Percentiles rank a stretch among this genome's conserved stretches.
These are phyloP conservation scores for Heliothis virescens DNA, from an alignment of 1,140 invertebrate species.

Conservation along the genomic window DNA sequence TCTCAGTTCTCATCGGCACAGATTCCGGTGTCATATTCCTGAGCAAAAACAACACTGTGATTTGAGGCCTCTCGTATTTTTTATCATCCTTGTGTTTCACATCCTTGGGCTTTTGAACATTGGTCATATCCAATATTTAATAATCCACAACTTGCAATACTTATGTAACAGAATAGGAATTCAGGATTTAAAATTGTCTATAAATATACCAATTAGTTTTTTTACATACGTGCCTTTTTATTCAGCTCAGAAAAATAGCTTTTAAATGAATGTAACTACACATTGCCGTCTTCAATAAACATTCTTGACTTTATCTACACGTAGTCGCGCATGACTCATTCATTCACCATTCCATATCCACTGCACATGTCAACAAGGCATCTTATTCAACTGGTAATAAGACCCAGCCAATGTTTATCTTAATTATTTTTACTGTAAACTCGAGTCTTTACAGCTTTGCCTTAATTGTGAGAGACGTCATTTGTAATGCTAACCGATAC, in stretches of 20 bases:
- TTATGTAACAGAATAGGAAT: neutral
- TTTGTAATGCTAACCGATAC: conserved; percentile 40
- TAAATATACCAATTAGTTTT: no score
- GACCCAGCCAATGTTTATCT: conserved; percentile 38
- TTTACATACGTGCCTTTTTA: neutral
- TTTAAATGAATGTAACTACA: neutral
- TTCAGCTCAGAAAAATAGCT: no score
- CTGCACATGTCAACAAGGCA: conserved; percentile 39
- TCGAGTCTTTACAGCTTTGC: conserved; percentile 32
- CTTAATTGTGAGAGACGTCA: conserved; percentile 39
- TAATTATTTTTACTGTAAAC: conserved; percentile 43
- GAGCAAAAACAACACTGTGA: conserved; percentile 25
- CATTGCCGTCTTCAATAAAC: conserved; percentile 28
- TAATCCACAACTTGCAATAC: neutral
- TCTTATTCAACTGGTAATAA: conserved; percentile 39
- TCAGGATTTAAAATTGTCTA: no score
- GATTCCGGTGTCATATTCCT: conserved; percentile 61
- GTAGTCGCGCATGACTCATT: conserved; percentile 31
- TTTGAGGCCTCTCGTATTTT: conserved; percentile 1
- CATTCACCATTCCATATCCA: conserved; percentile 24
- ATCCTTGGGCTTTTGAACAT: neutral
- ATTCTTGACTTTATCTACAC: conserved; percentile 35
- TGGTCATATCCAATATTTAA: neutral
- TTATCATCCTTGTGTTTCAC: conserved; percentile 3
- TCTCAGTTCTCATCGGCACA: conserved; percentile 47